Evolutionary conservation across 2,113 vertebrate species (phyloP), one percentile per base, ranked within the genome.

Genomic region (Sarotherodon lohbergeri): DNA sequence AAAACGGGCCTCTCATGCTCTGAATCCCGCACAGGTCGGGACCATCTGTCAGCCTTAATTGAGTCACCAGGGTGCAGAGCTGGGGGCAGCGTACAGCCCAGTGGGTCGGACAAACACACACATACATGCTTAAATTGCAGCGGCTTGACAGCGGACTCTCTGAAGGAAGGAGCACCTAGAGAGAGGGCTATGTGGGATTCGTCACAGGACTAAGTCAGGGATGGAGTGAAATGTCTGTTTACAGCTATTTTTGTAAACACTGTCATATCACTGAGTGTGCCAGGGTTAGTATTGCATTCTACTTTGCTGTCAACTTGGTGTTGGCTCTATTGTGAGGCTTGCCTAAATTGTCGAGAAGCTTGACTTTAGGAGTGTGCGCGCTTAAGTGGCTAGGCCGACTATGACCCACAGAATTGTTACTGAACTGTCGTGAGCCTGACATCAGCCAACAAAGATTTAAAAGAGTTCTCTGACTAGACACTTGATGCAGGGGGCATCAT

Each of bases 11-110:
- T 94, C 96, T 95, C 94, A 96, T 89, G 95, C 96, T 96, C 95
- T 95, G 94, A 95, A 96, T 96, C 94, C 92, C 93, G 92, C 94
- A 91, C 92, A 90, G 94, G 95, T 95, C 91, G 87, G 94, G 89
- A 94, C 96, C 96, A 96, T 97, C 96, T 97, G 96, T 96, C 95
- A 90, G 92, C 76, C 91, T 88, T 96, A 96, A 97, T 96, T 96
- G 96, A 96, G 95, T 96, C 96, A 95, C 96, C 86, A 82, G 96
- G 96, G 95, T 95, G 94, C 93, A 92, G 80, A 88, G 87, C 94
- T 93, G 71, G 87, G 93, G 91, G 94, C 92, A 87, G 50, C 52
- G 12, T 85, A 82, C 80, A 84, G 81, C 88, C 93, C 88, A 93
- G 86, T 85, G 89, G 94, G 92, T 90, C 86, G 16, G 63, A 91